Conservation (phyloP, 2,113 vertebrate genomes). For the Pristiophorus japonicus region DNA sequence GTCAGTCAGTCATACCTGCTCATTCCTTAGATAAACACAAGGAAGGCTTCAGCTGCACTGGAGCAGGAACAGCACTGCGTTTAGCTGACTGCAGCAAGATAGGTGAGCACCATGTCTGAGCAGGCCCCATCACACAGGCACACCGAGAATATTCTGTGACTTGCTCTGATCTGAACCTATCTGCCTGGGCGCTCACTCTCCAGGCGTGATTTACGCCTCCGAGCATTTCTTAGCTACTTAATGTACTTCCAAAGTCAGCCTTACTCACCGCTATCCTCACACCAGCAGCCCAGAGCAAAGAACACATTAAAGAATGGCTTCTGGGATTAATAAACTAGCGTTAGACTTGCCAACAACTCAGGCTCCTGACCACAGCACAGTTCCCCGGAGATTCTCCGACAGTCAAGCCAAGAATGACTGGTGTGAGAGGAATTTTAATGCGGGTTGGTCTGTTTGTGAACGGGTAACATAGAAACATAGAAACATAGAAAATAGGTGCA, state of each 20-base stretch:
- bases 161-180: background rate
- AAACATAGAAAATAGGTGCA: no score
- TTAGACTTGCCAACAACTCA: background rate
- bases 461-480: no score
- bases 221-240: background rate
- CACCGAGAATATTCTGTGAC: background rate
- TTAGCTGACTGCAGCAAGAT: no score
- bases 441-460: background rate
- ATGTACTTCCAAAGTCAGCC: background rate
- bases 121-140: no score
- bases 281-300: background rate
- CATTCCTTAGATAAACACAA: no score
- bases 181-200: background rate
- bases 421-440: slow-evolving; percentile 13
- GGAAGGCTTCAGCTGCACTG: no score
- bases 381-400: background rate
- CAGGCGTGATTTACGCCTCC: background rate
- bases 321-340: background rate
- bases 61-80: no score
- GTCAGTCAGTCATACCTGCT: no score
- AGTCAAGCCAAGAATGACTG: background rate
- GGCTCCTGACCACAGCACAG: background rate
- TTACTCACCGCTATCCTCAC: background rate
- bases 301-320: background rate
- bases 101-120: no score